These are phyloP conservation scores for Rhodeus uyekii DNA, from an alignment of 2,797 vertebrate genomes.

Conservation along the genomic window DNA sequence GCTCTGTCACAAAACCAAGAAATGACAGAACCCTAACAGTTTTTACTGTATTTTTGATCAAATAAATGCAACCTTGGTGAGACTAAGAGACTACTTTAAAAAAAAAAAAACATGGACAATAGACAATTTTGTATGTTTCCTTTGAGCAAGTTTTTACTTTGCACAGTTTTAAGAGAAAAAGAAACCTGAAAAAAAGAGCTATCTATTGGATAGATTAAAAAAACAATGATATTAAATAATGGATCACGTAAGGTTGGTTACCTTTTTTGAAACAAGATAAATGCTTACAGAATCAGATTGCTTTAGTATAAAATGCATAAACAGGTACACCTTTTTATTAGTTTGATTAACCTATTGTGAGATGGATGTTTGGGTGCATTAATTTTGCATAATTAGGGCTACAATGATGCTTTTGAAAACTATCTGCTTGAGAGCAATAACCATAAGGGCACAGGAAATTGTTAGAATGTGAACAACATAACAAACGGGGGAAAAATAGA, in stretches of 20 bases:
- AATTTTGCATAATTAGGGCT: constrained; percentile 5
- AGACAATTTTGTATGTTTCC: background rate
- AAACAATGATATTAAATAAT: constrained; percentile 3
- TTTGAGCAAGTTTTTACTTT: background rate
- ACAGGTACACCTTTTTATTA: background rate
- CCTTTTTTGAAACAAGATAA: constrained; percentile 15
- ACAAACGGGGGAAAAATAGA: constrained; percentile 9
- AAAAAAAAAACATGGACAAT: too few relatives aligned
- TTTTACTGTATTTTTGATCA: too few relatives aligned
- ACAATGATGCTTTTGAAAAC: constrained; percentile 21
- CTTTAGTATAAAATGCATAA: constrained; percentile 26
- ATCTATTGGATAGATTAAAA: background rate
- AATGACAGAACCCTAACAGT: too few relatives aligned
- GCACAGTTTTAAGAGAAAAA: background rate
- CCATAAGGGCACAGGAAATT: background rate
- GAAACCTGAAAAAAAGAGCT: background rate
- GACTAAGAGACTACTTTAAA: too few relatives aligned
- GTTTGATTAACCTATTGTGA: constrained; percentile 24
- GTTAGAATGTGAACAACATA: background rate
- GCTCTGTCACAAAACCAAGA: too few relatives aligned
- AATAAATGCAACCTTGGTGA: too few relatives aligned
- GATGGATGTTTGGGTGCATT: background rate
- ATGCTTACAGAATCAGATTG: background rate
- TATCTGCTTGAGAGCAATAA: constrained; percentile 8
- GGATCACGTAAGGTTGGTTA: background rate